phyloP scores from a whole-genome alignment of 2,797 vertebrate genomes.

The Cryptoblepharus egeriae region DNA sequence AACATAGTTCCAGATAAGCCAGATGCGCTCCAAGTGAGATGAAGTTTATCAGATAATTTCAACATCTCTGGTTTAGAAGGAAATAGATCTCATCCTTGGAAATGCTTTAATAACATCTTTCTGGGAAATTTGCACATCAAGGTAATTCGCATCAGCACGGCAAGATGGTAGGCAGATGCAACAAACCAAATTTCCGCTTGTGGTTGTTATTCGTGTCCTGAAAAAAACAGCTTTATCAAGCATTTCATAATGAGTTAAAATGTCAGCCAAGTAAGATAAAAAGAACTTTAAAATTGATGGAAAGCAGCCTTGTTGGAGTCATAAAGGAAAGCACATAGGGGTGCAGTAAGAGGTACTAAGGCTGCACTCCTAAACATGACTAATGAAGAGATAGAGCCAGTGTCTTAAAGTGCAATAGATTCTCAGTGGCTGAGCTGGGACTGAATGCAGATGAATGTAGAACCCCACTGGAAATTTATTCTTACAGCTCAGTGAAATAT shows the following conservation, averaged over 20 bases:
- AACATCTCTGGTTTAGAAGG: conserved; percentile 33
- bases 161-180: conserved; percentile 60
- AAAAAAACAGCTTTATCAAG: conserved; percentile 33
- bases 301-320: conserved; percentile 52
- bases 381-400: no score
- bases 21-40: conserved; percentile 26
- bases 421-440: background rate
- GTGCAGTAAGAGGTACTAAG: conserved; percentile 10
- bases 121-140: conserved; percentile 53
- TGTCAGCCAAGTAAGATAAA: conserved; percentile 38
- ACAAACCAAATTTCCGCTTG: conserved; percentile 25
- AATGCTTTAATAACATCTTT: conserved; percentile 55
- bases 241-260: conserved; percentile 47
- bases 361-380: background rate
- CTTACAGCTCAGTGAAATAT: background rate
- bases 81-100: conserved; percentile 30
- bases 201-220: conserved; percentile 40
- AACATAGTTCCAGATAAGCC: conserved; percentile 19
- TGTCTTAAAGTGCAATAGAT: background rate
- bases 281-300: conserved; percentile 47
- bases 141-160: conserved; percentile 49
- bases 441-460: background rate
- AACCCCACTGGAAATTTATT: conserved; percentile 6
- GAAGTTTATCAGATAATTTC: conserved; percentile 30
- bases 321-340: conserved; percentile 44